Base-by-base conservation (phyloP, 2,113 vertebrate genomes). In the Pagrus major region DNA sequence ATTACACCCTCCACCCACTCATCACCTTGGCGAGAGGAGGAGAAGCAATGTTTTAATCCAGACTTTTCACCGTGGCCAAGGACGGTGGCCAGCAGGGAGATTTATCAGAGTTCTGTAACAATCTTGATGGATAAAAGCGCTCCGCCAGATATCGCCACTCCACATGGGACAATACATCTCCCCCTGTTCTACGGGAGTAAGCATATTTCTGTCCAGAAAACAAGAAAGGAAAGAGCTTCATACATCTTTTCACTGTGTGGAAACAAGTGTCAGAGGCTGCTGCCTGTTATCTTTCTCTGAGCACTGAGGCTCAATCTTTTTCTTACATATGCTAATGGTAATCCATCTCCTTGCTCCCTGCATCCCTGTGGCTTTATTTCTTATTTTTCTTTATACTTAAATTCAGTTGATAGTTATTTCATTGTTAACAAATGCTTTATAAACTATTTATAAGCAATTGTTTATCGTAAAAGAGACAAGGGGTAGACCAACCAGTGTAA, bases 31-130 rank as follows among this genome's bases (percentile, higher is more conserved):
- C 3, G 92, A 92, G 83, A 94, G 94, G 93, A 94, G 86, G 78
- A 91, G 91, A 79, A 94, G 95, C 89, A 92, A 91, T 94, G 93
- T 95, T 96, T 96, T 96, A 96, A 96, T 96, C 94, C 93, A 86
- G 93, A 93, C 92, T 95, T 81, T 95, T 95, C 92, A 86, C 91
- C 90, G 89, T 85, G 91, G 94, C 94, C 95, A 94, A 91, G 94
- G 93, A 86, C 92, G 90, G 92, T 88, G 88, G 87, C 74, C 88
- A 2, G 18, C 79, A 39, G 21, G 87, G 77, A 89, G 67, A 95
- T 93, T 93, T 88, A 94, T 82, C 87, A 89, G 94, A 93, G 91
- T 93, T 86, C 90, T 84, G 90, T 29, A 94, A 94, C 94, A 94
- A 94, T 95, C 79, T 91, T 14, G 0, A 86, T 89, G 93, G 93